These are phyloP conservation scores for Cacatua alba DNA, from an alignment of 2,113 vertebrate species.

Conservation along the genomic window DNA sequence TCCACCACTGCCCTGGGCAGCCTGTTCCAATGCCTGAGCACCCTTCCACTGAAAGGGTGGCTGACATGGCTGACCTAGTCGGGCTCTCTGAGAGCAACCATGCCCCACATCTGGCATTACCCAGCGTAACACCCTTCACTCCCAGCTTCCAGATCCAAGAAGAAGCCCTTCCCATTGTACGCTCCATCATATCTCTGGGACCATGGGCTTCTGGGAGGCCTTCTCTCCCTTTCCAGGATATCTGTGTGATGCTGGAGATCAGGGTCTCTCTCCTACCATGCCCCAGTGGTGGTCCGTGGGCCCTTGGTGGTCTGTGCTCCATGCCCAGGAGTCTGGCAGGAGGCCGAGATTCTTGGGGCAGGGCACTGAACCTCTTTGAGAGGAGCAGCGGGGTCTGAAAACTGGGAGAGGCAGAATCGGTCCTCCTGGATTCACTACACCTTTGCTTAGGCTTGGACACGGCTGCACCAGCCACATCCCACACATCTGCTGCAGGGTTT, in stretches of 20 bases:
- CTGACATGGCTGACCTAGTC: background rate
- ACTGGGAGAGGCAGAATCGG: background rate
- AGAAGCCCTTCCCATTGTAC: background rate
- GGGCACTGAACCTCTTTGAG: background rate
- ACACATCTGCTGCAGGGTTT: no score
- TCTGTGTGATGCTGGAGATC: background rate
- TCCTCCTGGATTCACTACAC: background rate
- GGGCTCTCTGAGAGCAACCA: background rate
- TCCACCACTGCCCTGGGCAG: background rate
- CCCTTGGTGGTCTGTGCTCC: background rate
- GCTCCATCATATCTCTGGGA: rapidly evolving
- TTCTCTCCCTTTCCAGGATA: background rate
- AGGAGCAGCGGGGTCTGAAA: background rate
- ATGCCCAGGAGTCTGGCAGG: background rate
- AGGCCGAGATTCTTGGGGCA: background rate
- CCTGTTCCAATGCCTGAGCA: background rate
- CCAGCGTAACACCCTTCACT: no score
- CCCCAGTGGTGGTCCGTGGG: rapidly evolving
- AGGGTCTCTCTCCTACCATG: background rate
- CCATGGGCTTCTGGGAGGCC: background rate
- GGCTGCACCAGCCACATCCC: background rate
- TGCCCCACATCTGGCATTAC: background rate
- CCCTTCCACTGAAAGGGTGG: background rate
- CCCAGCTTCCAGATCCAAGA: background rate
- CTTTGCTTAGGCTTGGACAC: background rate